Base-by-base conservation (phyloP, 2,113 vertebrate species). In the Smithornis capensis region DNA sequence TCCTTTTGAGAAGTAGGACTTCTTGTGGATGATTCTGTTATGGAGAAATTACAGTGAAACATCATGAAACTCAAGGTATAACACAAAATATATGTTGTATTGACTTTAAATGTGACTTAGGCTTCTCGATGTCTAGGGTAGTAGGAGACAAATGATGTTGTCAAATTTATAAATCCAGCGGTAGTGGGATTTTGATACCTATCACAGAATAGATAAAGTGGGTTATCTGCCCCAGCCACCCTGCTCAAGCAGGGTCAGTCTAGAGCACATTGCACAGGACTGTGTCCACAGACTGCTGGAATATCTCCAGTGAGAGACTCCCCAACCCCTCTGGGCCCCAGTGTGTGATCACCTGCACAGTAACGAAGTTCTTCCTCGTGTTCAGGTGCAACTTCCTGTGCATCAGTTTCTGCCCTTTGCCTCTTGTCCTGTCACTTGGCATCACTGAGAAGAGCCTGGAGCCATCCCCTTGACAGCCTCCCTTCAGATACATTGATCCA, bases 321-420 rank as follows among this genome's bases (percentile, higher is more conserved):
- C n/a, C 27, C 7, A 35, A 3, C n/a, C 14, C 16, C 29, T 76
- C 40, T 23, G 29, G 19, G 40, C 29, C 19, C 11, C 33, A 18
- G 23, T 67, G 16, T 25, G 49, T 0, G 0, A 17, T 73, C 25
- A 42, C 29, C 14, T 13, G 4, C 42, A 22, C 8, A 49, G 14
- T 27, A 23, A 33, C 56, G n/a, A 75, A 31, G 4, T 22, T 45
- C 24, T 53, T 67, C 12, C 7, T 52, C 27, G 24, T n/a, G 10
- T 9, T 45, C 7, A 53, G 28, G 24, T 14, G 9, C n/a, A 82
- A 53, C 49, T 81, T 50, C 22, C 22, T 37, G 18, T 50, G 31
- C 37, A 33, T 47, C 16, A 40, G 7, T 76, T 90, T 69, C 25
- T 69, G 21, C 62, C 21, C 8, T 3, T 47, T 83, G 17, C 37